Evolutionary conservation across 2,888 invertebrate genomes (phyloP).

Genomic region (Bimastos eiseni): DNA sequence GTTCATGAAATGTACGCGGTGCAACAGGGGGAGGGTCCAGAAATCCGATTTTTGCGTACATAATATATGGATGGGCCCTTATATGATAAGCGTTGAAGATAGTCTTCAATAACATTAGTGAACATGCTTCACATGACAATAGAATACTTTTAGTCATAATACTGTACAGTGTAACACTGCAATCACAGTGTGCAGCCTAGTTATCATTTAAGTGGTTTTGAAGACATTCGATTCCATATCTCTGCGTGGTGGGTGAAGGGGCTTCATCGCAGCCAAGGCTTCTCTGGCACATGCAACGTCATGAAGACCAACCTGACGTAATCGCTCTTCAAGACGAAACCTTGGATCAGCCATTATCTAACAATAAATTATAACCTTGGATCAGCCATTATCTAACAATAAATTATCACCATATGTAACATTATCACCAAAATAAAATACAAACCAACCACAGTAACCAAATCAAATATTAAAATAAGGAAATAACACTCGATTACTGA

Average conservation of each 20-base stretch:
- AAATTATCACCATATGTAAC: too few relatives aligned
- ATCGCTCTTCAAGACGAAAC: conserved; percentile 54
- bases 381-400: conserved; percentile 48
- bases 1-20: too few relatives aligned
- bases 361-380: conserved; percentile 50
- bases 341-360: conserved; percentile 59
- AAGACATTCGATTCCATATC: conserved; percentile 56
- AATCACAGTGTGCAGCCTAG: background rate
- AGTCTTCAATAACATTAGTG: background rate
- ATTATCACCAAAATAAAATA: too few relatives aligned
- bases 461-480: background rate
- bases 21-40: too few relatives aligned
- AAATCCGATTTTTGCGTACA: too few relatives aligned
- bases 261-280: conserved; percentile 49
- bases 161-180: background rate
- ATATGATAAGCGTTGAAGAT: background rate
- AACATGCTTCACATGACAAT: background rate
- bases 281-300: conserved; percentile 56
- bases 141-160: background rate
- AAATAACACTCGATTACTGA: background rate
- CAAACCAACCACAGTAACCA: background rate
- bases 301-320: conserved; percentile 58
- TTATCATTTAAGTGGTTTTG: conserved; percentile 18
- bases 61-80: too few relatives aligned
- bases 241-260: conserved; percentile 52